Conservation (phyloP, 2,113 vertebrate species). For the Petroica traversi region DNA sequence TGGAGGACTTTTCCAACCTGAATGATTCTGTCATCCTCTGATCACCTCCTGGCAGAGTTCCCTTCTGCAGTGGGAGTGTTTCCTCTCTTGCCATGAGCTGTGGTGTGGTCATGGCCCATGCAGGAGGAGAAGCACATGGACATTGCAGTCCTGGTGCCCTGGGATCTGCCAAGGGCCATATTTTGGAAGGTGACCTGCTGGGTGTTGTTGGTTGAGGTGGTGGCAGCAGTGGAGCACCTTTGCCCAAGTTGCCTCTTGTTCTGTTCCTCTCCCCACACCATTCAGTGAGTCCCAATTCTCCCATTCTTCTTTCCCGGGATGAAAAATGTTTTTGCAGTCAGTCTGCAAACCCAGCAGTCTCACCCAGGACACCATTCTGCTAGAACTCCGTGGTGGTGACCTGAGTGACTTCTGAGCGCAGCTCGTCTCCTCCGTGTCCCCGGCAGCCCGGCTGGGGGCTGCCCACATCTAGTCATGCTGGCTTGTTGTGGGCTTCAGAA, state of each 20-base stretch:
- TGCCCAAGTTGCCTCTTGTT: background rate
- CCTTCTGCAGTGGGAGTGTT: accelerated
- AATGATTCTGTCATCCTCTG: background rate
- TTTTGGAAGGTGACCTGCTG: background rate
- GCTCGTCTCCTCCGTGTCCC: slow-evolving; percentile 55
- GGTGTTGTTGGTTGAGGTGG: background rate
- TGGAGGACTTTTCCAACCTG: background rate
- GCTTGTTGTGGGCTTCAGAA: slow-evolving; percentile 64
- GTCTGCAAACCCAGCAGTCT: background rate
- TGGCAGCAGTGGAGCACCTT: background rate
- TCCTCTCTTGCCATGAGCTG: background rate
- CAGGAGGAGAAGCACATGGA: background rate
- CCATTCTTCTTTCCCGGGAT: background rate
- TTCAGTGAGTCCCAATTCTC: background rate
- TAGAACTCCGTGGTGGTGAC: slow-evolving; percentile 78
- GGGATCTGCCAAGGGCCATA: background rate
- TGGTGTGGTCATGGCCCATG: background rate
- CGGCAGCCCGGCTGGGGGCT: slow-evolving; percentile 53
- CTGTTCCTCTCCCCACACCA: background rate
- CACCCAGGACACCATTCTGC: background rate
- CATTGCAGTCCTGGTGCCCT: too few relatives aligned
- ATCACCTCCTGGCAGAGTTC: background rate
- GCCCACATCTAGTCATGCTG: slow-evolving; percentile 82
- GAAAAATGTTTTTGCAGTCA: background rate
- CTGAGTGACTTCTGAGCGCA: slow-evolving; percentile 82